Evolutionary conservation across 2,797 vertebrate genomes (phyloP), one percentile per base, ranked within the genome.

Genomic region (Erpetoichthys calabaricus): DNA sequence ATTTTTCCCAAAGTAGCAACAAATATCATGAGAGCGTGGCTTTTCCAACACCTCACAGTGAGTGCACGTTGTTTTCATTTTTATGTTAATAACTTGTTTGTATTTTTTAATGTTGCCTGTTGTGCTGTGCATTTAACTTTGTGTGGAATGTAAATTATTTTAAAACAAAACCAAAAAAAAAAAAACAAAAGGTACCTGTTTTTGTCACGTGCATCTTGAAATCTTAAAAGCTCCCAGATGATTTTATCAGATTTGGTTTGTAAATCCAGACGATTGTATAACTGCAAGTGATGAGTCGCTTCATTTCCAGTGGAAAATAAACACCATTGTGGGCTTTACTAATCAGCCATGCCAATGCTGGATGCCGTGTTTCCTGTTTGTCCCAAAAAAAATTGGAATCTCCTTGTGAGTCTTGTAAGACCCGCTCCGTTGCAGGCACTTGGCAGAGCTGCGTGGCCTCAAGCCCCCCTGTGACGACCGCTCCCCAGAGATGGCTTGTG

Each of bases 1-100:
- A 98, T 98, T 84, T 98, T 98, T 75, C 95, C 96, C 69, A 99
- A 99, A 87, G 96, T 99, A 86, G 96, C 96, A 76, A 99, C 96
- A 68, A 99, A 99, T 84, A 99, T 99, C 80, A 98, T 99, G 96
- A 90, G 96, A 83, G 96, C 96, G 0, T 99, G 96, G 96, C 91
- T 98, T 65, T 98, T 98, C 83, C 95, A 98, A 77, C 95, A 98
- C 82, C 94, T 98, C 85, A 98, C 94, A 81, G 95, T 98, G 88
- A 91, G 92, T 88, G 65, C 60, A 62, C 42, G 46, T 3, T 6
- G 8, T 58, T 4, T 44, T n/a, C 10, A 43, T 42, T 46, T 57
- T 47, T 47, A 8, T 49, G 57, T 59, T 66, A n/a, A 68, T 67
- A 52, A 45, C 58, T 57, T 72, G 45, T 25, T 25, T 25, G 45